Evolutionary conservation across 1,140 invertebrate genomes (phyloP), one percentile per base, ranked within the genome.

Genomic region (Chlorops oryzae): DNA sequence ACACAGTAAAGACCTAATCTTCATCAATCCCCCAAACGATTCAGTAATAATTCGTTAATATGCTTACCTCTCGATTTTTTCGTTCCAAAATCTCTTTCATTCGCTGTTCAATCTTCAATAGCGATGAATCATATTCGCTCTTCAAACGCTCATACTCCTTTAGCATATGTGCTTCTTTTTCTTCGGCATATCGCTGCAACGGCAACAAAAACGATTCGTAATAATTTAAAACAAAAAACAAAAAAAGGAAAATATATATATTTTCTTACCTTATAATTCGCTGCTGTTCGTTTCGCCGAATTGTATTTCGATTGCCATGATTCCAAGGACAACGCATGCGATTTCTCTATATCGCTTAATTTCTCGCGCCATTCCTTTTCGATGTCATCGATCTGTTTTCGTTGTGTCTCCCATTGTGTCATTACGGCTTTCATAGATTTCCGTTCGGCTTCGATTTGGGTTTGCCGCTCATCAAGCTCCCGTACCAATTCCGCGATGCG

Each of bases 261-360:
- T 9, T 15, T 43, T 23, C 45, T 46, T 56, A 77, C 75, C 71
- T 79, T 80, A 62, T 80, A 79, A 54, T 77, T 78, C n/a, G 70
- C 64, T 12, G 75, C 74, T 5, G 76, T 78, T 55, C 75, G 77
- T 56, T 80, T 80, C 5, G 74, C 75, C 49, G 75, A 75, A 54
- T 75, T 76, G 53, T 80, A 81, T 46, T 80, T 80, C 15, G 77
- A 73, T 25, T 77, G 74, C 21, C 77, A 51, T 2, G 57, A 61
- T 24, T 72, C 62, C 53, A 78, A 52, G 3, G 57, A 54, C 40
- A 59, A 56, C 28, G 62, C 59, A 15, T 65, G 62, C 5, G 52
- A 49, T 9, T 51, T 40, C 25, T 57, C 45, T 28, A 67, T 13
- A n/a, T 54, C 28, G 6, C 63, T 44, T 9, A 72, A n/a, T 18